phyloP scores from a whole-genome alignment of 2,888 invertebrate genomes.

The Willowsia nigromaculata region DNA sequence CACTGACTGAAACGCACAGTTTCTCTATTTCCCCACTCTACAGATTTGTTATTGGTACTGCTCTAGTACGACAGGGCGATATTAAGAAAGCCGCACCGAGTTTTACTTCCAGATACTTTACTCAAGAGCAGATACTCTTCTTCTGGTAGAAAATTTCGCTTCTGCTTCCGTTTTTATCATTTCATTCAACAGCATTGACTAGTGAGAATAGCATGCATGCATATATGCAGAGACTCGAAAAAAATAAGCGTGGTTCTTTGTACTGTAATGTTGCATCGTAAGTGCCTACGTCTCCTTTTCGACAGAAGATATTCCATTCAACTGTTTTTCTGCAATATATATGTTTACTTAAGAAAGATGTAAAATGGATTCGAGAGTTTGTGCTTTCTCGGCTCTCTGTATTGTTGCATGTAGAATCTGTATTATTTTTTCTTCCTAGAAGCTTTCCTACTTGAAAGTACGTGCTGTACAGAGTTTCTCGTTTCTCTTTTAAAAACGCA shows the following conservation, averaged over 20 bases:
- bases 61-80: background rate
- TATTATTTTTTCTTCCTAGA: background rate
- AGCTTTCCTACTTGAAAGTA: background rate
- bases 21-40: constrained; percentile 1
- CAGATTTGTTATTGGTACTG: background rate
- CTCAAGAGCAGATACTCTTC: constrained; percentile 61
- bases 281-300: background rate
- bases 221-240: background rate
- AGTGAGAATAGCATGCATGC: background rate
- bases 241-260: background rate
- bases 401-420: background rate
- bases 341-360: background rate
- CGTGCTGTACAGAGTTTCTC: background rate
- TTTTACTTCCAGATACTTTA: constrained; percentile 39
- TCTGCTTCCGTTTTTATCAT: constrained; percentile 62
- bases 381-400: background rate
- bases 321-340: constrained; percentile 10
- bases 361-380: background rate
- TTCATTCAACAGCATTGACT: constrained; percentile 21
- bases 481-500: background rate
- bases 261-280: background rate
- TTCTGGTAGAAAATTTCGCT: constrained; percentile 51
- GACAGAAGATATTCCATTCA: background rate
- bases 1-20: constrained; percentile 31
- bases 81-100: background rate